Conservation (phyloP, 2,113 vertebrate genomes). For the Tursiops truncatus region DNA sequence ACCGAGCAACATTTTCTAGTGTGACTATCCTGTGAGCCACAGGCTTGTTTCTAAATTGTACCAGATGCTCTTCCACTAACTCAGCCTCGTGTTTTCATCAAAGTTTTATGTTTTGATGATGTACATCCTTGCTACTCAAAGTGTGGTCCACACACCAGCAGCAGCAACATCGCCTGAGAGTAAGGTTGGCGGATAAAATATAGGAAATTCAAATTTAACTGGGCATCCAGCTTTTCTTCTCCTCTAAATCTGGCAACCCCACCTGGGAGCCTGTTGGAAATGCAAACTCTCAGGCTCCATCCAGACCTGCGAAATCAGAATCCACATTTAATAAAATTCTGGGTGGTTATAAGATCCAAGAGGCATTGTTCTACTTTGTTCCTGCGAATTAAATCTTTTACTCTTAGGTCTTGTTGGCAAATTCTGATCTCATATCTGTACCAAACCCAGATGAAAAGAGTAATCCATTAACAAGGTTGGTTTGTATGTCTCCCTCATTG, state of each 20-base stretch:
- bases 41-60: conserved; percentile 44
- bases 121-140: conserved; percentile 41
- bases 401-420: conserved; percentile 3
- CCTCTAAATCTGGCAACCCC: not conserved
- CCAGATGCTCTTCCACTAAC: conserved; percentile 41
- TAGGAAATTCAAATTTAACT: not conserved
- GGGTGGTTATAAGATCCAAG: not conserved
- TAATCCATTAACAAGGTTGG: not conserved
- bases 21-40: not conserved
- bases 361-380: not conserved
- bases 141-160: not conserved
- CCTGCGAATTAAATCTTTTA: not conserved
- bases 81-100: conserved; percentile 1
- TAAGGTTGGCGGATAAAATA: not conserved
- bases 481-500: not conserved
- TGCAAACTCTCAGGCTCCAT: not conserved
- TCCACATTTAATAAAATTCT: conserved; percentile 32
- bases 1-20: not conserved
- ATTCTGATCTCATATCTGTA: conserved; percentile 4
- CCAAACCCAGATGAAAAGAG: not conserved
- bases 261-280: conserved; percentile 28
- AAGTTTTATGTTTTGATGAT: conserved; percentile 40
- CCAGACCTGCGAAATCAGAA: not conserved
- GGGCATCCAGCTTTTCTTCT: not conserved
- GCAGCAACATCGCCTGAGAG: not conserved